Evolutionary conservation across 2,797 vertebrate species (phyloP), one percentile per base, ranked within the genome.

Genomic region (Microctenopoma stevenorrisi): DNA sequence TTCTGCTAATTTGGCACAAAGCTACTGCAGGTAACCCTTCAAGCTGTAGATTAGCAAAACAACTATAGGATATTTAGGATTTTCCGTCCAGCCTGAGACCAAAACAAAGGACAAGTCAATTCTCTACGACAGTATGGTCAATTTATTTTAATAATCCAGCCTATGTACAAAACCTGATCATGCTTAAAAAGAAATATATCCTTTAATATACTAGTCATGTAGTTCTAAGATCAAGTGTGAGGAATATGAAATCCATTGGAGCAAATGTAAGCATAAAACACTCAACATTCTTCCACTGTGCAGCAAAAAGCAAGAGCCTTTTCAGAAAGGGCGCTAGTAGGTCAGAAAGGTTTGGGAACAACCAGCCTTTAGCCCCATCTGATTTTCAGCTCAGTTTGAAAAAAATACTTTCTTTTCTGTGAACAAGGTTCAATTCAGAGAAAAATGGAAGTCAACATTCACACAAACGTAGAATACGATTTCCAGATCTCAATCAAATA

Each of bases 71-170:
- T 37, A 4, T 30, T 40, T 30, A 51, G 9, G 16, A 48, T 48
- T 56, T 59, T 43, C 16, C 30, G 44, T 57, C 2, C 26, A 46
- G 22, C 5, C 4, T 51, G 33, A 75, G 13, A 58, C 16, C 49
- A 28, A 3, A 48, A 33, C 12, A 59, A 11, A 35, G 47, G 37
- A 5, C 43, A 18, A 3, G 40, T 1, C 9, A 43, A 3, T 9
- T 12, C 5, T 38, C 4, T 51, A 14, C 4, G 61, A 46, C 13
- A 56, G 76, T 76, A 71, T 55, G 49, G 7, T 82, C 38, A 3
- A 44, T 91, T 89, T 90, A 91, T 88, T 91, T 40, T 74, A 68
- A 78, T 84, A 72, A 79, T 69, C 84, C 56, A 71, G 49, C 61
- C 35, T 80, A 74, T 78, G 79, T 88, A 86, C 82, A 86, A 90